Conservation (phyloP, 2,888 invertebrate species). For the Meliscaeva auricollis region DNA sequence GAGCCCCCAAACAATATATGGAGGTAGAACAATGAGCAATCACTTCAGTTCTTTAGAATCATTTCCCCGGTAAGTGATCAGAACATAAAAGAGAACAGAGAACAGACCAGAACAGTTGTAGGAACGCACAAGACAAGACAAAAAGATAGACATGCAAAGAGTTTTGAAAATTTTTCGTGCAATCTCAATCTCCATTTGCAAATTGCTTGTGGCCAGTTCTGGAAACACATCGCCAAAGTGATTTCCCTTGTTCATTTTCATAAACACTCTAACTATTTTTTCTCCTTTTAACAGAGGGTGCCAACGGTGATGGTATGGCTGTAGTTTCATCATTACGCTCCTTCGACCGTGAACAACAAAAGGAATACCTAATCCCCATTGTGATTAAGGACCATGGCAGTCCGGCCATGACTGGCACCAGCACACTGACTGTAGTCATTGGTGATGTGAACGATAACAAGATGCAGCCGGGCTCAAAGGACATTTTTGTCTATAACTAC, state of each 20-base stretch:
- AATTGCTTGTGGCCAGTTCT: constrained; percentile 65
- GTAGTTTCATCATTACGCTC: constrained; percentile 96
- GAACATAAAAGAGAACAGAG: not conserved
- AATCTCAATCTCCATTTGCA: constrained; percentile 63
- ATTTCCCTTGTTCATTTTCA: constrained; percentile 66
- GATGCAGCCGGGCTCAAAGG: constrained; percentile 98
- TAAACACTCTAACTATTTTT: constrained; percentile 21
- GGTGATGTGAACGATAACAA: constrained; percentile 99
- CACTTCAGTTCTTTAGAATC: constrained; percentile 56
- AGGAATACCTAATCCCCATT: constrained; percentile 98
- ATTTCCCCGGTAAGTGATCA: constrained; percentile 20
- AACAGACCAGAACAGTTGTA: no score
- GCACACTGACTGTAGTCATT: constrained; percentile 97
- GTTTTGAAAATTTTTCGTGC: constrained; percentile 27
- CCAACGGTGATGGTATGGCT: constrained; percentile 98
- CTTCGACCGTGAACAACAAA: constrained; percentile 97
- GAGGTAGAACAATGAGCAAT: constrained; percentile 53
- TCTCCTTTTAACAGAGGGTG: constrained; percentile 89
- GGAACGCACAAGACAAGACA: constrained; percentile 2
- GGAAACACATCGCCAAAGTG: constrained; percentile 48
- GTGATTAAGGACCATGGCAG: constrained; percentile 98
- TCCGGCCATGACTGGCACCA: constrained; percentile 98
- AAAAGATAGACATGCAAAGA: not conserved
- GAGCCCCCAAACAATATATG: not conserved
- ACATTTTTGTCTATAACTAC: constrained; percentile 98